Evolutionary conservation across 2,888 invertebrate species (phyloP), one percentile per base, ranked within the genome.

Genomic region (Bellardia pandia): DNA sequence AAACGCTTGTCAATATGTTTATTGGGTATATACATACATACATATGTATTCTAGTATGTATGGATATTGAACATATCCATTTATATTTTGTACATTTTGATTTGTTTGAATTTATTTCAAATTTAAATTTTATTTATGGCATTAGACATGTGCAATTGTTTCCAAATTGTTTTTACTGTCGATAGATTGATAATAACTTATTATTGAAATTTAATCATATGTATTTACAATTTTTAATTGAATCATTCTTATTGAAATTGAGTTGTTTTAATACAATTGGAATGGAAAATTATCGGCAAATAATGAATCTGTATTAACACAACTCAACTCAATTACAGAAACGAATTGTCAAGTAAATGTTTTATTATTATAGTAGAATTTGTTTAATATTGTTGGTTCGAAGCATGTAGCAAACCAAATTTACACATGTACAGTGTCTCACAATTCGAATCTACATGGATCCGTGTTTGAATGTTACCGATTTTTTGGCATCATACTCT

Each of bases 141-240:
- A 58, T 58, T 69, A 60, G 78, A 69, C 16, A 66, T 78, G 69
- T 69, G 7, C 69, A 69, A 58, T 78, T 68, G 66, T 78, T 56
- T 48, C 33, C 3, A 68, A 69, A 78, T 23, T 69, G 45, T 78
- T 68, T 58, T 13, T 33, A 16, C 16, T 69, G 78, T 48, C 68
- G 5, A 37, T 60, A 16, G 30, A 58, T 40, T 42, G 53, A 68
- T 68, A 42, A 69, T 78, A 37, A 69, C 23, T 69, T 69, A 60
- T 66, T 48, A 37, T 58, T 33, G 9, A 14, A 58, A 78, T 48
- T 45, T 56, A n/a, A 58, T 37, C 30, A 48, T 48, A 75, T 64
- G 40, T 76, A 75, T 64, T 37, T 76, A n/a, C 37, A 30, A 48
- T 51, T 45, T 62, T 64, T 14, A 60, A 30, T 45, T 60, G 74